Evolutionary conservation across 2,888 invertebrate genomes (phyloP), one percentile per base, ranked within the genome.

Genomic region (Atrina japonica): DNA sequence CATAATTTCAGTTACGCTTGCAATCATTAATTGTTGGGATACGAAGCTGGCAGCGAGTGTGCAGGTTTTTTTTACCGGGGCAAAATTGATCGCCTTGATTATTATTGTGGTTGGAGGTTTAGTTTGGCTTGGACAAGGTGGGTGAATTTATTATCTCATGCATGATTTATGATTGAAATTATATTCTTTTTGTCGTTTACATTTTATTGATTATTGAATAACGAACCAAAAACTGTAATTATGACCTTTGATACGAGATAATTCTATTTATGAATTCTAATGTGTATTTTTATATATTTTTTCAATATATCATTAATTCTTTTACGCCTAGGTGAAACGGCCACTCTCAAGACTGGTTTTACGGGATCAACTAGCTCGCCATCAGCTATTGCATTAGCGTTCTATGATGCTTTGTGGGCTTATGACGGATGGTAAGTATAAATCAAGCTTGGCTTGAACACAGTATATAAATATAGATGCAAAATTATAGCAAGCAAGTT

Each of bases 11-110:
- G 96, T 96, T 88, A 94, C 97, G 91, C 96, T 98, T 89, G 93
- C 96, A 86, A 95, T 96, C 89, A 95, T 97, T 86, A 98, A 98
- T 92, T 97, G 97, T 93, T 96, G 95, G 93, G 97, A 97, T 92
- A 97, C 97, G 72, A 96, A 95, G 91, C 92, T 97, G 90, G 97
- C 97, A 9, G 97, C 97, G 72, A 95, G 95, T 84, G 96, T 97
- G 63, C 97, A 97, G 92, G 97, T 98, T 91, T 94, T 96, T 81
- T 98, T 98, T 91, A 97, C 97, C 27, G 95, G 95, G 64, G 96
- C 96, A 71, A 98, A 98, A 92, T 92, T 98, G 76, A 94, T 96
- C 68, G 97, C 97, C 61, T 95, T 98, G 75, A 93, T 95, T 66
- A 95, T 98, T 85, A 95, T 98, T 79, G 96, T 97, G 83, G 93